Conservation (phyloP, 2,113 vertebrate species). For the Papio anubis region DNA sequence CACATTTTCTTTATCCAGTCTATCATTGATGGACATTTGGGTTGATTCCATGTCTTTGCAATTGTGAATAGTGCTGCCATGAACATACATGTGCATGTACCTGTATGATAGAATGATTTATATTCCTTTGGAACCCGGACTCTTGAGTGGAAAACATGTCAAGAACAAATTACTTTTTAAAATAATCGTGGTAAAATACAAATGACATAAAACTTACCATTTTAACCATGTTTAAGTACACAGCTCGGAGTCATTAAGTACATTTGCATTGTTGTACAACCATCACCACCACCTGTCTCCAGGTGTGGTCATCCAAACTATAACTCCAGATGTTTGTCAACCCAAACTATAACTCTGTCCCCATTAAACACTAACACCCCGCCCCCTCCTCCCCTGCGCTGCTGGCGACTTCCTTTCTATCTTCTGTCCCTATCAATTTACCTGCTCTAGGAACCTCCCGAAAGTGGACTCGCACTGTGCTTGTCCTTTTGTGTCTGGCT, state of each 20-base stretch:
- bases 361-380: accelerated
- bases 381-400: accelerated
- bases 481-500: background rate
- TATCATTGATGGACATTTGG: too few species aligned
- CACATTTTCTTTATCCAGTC: too few species aligned
- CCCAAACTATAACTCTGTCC: background rate
- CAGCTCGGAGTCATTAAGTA: background rate
- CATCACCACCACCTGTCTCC: background rate
- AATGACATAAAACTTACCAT: background rate
- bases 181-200: background rate
- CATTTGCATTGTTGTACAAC: accelerated
- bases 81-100: too few species aligned
- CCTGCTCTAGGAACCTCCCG: accelerated
- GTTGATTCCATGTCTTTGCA: too few species aligned
- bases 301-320: background rate
- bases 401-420: too few species aligned
- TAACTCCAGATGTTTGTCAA: background rate
- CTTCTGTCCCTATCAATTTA: background rate
- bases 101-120: too few species aligned
- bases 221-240: too few species aligned
- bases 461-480: accelerated
- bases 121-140: too few species aligned
- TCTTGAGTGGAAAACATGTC: background rate
- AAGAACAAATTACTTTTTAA: background rate
- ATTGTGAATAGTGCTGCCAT: too few species aligned